Evolutionary conservation across 2,888 invertebrate species (phyloP).

Genomic region (Tipula vernalis): DNA sequence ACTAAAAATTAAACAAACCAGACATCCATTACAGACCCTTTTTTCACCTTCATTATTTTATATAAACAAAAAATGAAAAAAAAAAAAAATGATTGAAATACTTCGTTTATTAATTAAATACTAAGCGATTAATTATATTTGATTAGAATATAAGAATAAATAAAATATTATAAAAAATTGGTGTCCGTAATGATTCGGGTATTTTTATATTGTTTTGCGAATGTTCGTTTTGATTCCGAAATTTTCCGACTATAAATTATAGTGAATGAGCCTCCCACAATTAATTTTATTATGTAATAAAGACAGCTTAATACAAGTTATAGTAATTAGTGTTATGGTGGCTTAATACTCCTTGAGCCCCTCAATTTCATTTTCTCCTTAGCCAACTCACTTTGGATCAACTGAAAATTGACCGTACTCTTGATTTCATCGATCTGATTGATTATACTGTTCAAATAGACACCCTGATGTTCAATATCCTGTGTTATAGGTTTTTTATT

Average conservation of each 20-base stretch:
- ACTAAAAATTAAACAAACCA: background rate
- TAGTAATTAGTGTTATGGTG: too few species aligned
- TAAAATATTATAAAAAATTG: background rate
- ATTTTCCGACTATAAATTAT: too few species aligned
- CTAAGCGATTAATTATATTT: background rate
- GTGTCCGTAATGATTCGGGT: too few species aligned
- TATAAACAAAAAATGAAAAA: background rate
- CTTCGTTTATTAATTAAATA: background rate
- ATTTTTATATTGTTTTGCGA: too few species aligned
- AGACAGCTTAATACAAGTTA: too few species aligned
- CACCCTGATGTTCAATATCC: background rate
- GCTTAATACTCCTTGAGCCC: too few species aligned
- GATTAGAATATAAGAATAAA: background rate
- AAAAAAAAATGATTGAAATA: background rate
- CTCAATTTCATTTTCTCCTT: background rate
- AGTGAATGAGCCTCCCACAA: too few species aligned
- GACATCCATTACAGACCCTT: background rate
- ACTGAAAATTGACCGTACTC: background rate
- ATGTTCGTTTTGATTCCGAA: too few species aligned
- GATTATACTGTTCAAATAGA: background rate
- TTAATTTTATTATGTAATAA: too few species aligned
- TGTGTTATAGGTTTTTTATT: background rate
- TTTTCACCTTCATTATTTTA: background rate
- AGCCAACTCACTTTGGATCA: background rate
- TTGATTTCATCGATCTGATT: background rate